These are phyloP conservation scores for Silurus aristotelis DNA, from an alignment of 2,797 vertebrate genomes.

Conservation along the genomic window DNA sequence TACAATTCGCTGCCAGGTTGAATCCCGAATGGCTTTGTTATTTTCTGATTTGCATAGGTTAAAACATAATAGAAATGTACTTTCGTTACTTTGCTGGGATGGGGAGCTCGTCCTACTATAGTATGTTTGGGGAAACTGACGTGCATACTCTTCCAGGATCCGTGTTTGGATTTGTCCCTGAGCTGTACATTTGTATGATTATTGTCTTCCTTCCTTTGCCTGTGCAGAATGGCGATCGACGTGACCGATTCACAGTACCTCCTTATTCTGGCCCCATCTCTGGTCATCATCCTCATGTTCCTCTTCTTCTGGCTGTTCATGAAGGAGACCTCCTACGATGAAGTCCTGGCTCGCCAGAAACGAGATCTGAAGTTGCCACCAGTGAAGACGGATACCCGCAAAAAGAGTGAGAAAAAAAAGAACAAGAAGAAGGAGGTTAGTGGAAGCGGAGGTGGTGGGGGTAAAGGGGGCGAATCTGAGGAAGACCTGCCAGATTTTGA, in stretches of 20 bases:
- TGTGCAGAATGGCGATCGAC: conserved; percentile 87
- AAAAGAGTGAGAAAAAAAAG: conserved; percentile 95
- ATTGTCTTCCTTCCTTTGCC: background rate
- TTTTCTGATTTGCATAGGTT: background rate
- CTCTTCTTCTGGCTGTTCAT: conserved; percentile 99
- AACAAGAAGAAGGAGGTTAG: conserved; percentile 92
- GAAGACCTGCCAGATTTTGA: conserved; percentile 89
- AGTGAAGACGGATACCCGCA: conserved; percentile 83
- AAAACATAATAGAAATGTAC: too few species aligned
- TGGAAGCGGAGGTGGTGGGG: conserved; percentile 78
- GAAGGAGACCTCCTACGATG: conserved; percentile 97
- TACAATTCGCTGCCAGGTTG: background rate
- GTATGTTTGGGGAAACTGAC: background rate
- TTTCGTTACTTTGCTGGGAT: background rate
- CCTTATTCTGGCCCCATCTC: conserved; percentile 89
- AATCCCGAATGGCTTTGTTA: background rate
- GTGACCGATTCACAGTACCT: conserved; percentile 96
- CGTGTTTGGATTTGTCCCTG: background rate
- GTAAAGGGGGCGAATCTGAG: conserved; percentile 81
- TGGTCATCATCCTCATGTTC: conserved; percentile 94
- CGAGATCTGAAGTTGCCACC: conserved; percentile 85
- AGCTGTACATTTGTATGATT: background rate
- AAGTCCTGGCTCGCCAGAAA: conserved; percentile 92
- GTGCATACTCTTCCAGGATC: background rate
- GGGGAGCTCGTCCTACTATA: background rate